Conservation (phyloP, 2,888 invertebrate genomes). For the Hanleya hanleyi region DNA sequence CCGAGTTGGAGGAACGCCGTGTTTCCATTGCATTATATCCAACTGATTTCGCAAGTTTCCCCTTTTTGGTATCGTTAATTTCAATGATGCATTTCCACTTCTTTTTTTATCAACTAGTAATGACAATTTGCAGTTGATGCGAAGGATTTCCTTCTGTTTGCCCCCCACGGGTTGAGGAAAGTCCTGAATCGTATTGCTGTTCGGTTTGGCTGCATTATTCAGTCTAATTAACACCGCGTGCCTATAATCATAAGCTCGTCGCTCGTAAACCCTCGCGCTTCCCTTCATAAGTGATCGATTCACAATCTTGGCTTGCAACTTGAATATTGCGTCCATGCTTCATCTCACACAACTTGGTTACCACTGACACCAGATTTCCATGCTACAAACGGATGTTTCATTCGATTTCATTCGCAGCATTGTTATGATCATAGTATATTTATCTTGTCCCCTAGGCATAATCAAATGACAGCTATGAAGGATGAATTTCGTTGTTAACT, state of each 20-base stretch:
- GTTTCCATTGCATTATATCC: no score
- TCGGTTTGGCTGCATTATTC: background rate
- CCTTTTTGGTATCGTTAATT: background rate
- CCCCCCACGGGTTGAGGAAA: background rate
- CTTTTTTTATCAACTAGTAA: background rate
- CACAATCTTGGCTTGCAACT: background rate
- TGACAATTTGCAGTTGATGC: background rate
- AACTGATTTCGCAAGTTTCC: no score
- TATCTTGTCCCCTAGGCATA: no score
- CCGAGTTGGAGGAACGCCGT: no score
- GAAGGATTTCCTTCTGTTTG: conserved; percentile 2
- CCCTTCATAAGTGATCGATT: background rate
- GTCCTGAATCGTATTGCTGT: background rate
- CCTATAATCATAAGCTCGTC: background rate
- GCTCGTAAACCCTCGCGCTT: background rate
- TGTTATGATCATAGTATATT: no score
- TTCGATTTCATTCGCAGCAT: no score
- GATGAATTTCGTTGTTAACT: no score
- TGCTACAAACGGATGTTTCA: no score
- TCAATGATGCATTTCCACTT: background rate
- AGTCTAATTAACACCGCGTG: conserved; percentile 1
- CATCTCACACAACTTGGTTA: background rate
- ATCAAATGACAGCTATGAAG: no score
- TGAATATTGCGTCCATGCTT: background rate
- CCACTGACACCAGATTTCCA: no score